These are phyloP conservation scores for Lophochroa leadbeateri DNA, from an alignment of 2,113 vertebrate species.

Conservation along the genomic window DNA sequence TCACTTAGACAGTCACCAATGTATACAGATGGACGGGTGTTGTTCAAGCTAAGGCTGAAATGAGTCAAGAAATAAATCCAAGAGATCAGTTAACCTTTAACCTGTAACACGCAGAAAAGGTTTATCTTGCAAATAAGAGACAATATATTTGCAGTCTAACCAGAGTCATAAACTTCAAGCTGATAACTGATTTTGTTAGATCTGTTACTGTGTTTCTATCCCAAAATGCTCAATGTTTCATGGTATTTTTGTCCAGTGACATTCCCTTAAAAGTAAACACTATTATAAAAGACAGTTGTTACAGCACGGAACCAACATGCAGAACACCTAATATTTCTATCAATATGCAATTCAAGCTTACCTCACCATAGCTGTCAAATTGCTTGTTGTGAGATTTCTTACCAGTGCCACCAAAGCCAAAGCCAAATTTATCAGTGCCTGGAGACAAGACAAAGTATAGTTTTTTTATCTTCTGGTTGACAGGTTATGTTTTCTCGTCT, in stretches of 20 bases:
- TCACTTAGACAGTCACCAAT: background rate
- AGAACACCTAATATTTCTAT: background rate
- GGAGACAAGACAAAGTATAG: background rate
- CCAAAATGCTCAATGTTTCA: background rate
- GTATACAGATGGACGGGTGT: rapidly evolving
- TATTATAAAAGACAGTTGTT: background rate
- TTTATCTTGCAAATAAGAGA: background rate
- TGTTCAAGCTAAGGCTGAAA: background rate
- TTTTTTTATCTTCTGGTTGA: background rate
- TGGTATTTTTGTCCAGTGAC: background rate
- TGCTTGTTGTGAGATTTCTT: slow-evolving; percentile 99
- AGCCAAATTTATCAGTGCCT: slow-evolving; percentile 97
- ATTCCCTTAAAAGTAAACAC: background rate
- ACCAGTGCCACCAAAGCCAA: slow-evolving; percentile 97
- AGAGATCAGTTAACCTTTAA: background rate
- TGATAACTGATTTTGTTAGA: background rate
- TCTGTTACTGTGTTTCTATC: background rate
- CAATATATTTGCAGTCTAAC: background rate
- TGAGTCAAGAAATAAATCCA: background rate
- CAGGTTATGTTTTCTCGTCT: background rate
- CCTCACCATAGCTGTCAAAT: slow-evolving; percentile 99
- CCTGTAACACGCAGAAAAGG: background rate
- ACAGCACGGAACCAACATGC: background rate
- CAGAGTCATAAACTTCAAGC: background rate
- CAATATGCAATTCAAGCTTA: slow-evolving; percentile 25